phyloP scores from a whole-genome alignment of 2,888 invertebrate genomes.

The Lysandra bellargus region DNA sequence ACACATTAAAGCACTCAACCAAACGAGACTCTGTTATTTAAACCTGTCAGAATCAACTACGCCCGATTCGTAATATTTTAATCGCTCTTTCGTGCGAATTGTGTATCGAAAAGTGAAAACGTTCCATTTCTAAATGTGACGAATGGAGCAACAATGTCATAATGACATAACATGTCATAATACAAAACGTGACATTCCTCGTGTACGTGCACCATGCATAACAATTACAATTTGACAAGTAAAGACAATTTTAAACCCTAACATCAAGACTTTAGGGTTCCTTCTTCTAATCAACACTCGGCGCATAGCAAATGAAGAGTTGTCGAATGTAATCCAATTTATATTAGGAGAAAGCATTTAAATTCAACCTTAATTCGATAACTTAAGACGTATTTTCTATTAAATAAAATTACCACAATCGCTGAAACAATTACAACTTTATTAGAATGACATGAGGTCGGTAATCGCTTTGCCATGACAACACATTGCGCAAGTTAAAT shows the following conservation, averaged over 20 bases:
- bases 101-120: conserved; percentile 21
- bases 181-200: conserved; percentile 33
- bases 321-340: conserved; percentile 21
- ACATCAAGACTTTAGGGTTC: background rate
- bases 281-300: background rate
- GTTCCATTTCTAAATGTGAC: conserved; percentile 4
- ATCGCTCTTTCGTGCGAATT: background rate
- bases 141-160: conserved; percentile 34
- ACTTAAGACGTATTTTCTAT: conserved; percentile 20
- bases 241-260: background rate
- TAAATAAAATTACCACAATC: background rate
- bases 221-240: conserved; percentile 29
- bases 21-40: background rate
- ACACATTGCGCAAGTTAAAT: conserved; percentile 43
- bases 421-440: background rate
- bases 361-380: conserved; percentile 22
- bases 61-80: background rate
- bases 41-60: background rate
- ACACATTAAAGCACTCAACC: background rate
- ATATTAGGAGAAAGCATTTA: background rate
- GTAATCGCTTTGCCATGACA: conserved; percentile 25
- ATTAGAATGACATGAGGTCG: conserved; percentile 1
- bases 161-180: conserved; percentile 38
- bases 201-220: conserved; percentile 36
- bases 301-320: background rate